These are phyloP conservation scores for Lipotes vexillifer DNA, from an alignment of 2,113 vertebrate genomes.

Conservation along the genomic window DNA sequence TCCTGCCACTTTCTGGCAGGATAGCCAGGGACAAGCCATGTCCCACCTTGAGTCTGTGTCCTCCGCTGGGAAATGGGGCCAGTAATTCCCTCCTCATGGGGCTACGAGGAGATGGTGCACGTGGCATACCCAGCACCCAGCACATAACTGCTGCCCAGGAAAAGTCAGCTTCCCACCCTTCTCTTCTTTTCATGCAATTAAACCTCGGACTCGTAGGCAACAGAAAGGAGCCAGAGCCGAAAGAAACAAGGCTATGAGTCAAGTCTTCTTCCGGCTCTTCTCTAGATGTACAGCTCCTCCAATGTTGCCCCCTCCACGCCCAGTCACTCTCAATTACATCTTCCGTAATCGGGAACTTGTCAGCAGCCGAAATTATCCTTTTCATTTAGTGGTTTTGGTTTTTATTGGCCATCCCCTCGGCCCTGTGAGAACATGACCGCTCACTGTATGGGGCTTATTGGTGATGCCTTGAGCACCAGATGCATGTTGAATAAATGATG, in stretches of 20 bases:
- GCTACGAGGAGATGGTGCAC: accelerated
- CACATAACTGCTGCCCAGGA: background rate
- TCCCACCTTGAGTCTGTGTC: no score
- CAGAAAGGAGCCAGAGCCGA: background rate
- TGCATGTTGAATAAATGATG: background rate
- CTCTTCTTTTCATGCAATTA: background rate
- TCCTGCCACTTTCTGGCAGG: background rate
- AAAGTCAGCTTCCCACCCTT: background rate
- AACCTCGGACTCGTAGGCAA: background rate
- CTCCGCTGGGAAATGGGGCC: background rate
- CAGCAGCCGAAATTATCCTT: background rate
- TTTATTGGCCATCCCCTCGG: background rate
- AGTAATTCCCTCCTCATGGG: accelerated
- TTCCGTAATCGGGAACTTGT: background rate
- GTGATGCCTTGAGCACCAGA: accelerated
- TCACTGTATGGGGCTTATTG: accelerated
- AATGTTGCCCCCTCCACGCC: background rate
- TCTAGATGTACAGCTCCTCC: no score
- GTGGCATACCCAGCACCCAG: accelerated
- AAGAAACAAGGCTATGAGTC: background rate
- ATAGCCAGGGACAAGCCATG: background rate
- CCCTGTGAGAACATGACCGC: accelerated
- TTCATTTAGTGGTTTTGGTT: background rate
- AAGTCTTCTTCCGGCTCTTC: accelerated
- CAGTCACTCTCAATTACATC: background rate